Percentiles rank a stretch among this genome's conserved stretches.
phyloP scores from a whole-genome alignment of 2,797 vertebrate species.

The Pangasius macronema region DNA sequence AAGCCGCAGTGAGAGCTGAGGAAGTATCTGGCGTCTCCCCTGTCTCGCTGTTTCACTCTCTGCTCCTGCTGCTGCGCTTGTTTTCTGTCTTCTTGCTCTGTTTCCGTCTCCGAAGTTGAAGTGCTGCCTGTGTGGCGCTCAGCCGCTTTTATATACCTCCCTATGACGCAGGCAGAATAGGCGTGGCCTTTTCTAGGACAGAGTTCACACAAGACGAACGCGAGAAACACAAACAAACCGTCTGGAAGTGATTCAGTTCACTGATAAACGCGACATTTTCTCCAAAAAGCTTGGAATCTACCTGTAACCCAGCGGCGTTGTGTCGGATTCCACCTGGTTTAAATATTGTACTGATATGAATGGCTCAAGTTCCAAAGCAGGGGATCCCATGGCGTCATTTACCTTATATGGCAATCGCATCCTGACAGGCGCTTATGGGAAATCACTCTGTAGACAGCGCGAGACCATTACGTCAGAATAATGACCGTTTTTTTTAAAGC shows the following conservation, averaged over 20 bases:
- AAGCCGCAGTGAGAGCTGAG: neutral
- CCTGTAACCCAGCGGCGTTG: neutral
- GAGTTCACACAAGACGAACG: neutral
- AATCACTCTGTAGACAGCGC: constrained; percentile 61
- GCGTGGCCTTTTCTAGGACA: neutral
- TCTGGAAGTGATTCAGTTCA: neutral
- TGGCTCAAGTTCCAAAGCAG: constrained; percentile 72
- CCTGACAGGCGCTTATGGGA: constrained; percentile 79
- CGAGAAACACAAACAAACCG: neutral
- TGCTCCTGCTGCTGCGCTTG: neutral
- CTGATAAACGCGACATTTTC: neutral
- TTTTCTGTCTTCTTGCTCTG: neutral
- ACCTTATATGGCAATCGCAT: constrained; percentile 93
- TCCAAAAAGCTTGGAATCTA: neutral
- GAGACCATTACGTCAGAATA: constrained; percentile 27
- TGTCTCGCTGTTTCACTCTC: neutral
- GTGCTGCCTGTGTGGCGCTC: constrained; percentile 50
- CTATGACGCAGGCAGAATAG: constrained; percentile 5
- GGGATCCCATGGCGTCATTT: constrained; percentile 93
- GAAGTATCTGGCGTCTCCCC: neutral
- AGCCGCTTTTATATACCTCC: constrained; percentile 59
- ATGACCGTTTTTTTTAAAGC: no score
- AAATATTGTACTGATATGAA: constrained; percentile 35
- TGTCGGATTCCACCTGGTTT: neutral
- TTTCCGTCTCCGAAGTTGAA: constrained; percentile 59